A percentile compares a stretch with the other conserved stretches of the same genome.
Evolutionary conservation across 2,797 vertebrate species (phyloP).

Genomic region (Dermochelys coriacea): DNA sequence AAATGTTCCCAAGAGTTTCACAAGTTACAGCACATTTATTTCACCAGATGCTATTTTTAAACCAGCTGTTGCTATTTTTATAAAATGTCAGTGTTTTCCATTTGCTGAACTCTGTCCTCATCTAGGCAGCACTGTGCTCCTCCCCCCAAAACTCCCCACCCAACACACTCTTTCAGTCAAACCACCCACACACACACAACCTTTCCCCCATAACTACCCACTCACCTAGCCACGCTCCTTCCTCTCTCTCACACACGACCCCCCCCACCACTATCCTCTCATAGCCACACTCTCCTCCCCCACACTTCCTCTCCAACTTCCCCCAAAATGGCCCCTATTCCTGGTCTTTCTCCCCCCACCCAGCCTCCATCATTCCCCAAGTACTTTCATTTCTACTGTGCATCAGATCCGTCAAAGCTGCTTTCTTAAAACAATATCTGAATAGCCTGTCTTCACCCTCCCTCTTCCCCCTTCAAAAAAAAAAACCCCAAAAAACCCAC

Average conservation of each 20-base stretch:
- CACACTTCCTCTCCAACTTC: background rate
- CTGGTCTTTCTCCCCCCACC: background rate
- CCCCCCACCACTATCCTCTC: background rate
- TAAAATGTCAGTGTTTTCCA: constrained; percentile 72
- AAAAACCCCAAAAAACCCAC: background rate
- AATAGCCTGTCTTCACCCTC: background rate
- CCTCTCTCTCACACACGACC: background rate
- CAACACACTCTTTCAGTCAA: background rate
- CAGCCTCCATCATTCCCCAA: background rate
- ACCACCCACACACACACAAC: background rate
- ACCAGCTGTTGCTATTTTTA: constrained; percentile 74
- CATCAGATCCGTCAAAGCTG: background rate
- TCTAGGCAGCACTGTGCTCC: constrained; percentile 26
- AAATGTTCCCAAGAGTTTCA: constrained; percentile 61
- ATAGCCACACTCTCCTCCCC: background rate
- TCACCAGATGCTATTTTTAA: constrained; percentile 78
- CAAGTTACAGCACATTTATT: constrained; percentile 66
- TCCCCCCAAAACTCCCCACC: background rate
- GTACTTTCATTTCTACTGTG: background rate
- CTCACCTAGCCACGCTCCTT: background rate
- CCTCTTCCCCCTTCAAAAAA: background rate
- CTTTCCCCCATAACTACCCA: background rate
- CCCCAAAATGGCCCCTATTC: background rate
- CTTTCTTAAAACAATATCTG: background rate
- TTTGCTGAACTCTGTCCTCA: constrained; percentile 72